These are phyloP conservation scores for Paelopatides confundens DNA, from an alignment of 53 echinoderm and acorn worm species.

Conservation along the genomic window DNA sequence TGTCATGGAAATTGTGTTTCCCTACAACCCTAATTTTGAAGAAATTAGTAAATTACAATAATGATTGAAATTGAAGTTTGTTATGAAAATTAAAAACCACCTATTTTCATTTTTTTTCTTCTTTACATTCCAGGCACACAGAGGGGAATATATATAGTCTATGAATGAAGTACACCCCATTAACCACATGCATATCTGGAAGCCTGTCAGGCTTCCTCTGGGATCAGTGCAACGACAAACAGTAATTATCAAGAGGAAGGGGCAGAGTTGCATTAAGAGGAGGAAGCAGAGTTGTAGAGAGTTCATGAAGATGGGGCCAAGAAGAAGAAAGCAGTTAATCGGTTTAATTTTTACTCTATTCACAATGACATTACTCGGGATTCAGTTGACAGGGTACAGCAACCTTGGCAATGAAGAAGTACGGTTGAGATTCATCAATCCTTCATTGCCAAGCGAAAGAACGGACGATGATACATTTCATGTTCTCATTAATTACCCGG, in stretches of 20 bases:
- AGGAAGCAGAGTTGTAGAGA: background rate
- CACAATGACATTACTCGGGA: conserved; percentile 50
- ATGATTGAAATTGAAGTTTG: no score
- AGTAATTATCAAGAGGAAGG: background rate
- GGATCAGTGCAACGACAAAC: background rate
- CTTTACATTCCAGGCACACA: background rate
- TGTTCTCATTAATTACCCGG: background rate
- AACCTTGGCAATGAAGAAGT: conserved; percentile 33
- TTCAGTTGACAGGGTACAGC: conserved; percentile 54
- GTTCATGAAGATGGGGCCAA: conserved; percentile 56
- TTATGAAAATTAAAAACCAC: no score
- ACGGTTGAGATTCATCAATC: conserved; percentile 37
- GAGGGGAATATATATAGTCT: background rate
- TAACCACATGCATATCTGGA: background rate
- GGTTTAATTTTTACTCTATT: conserved; percentile 9
- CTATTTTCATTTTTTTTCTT: background rate
- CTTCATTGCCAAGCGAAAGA: conserved; percentile 52
- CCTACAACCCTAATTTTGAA: no score
- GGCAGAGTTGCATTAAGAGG: background rate
- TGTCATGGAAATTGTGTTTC: no score
- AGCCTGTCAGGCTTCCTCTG: background rate
- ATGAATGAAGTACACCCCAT: background rate
- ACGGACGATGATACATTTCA: background rate
- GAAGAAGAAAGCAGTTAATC: conserved; percentile 48
- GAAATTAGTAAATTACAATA: no score